These are phyloP conservation scores for Megathymus violae DNA, from an alignment of 1,140 invertebrate species.

Conservation along the genomic window DNA sequence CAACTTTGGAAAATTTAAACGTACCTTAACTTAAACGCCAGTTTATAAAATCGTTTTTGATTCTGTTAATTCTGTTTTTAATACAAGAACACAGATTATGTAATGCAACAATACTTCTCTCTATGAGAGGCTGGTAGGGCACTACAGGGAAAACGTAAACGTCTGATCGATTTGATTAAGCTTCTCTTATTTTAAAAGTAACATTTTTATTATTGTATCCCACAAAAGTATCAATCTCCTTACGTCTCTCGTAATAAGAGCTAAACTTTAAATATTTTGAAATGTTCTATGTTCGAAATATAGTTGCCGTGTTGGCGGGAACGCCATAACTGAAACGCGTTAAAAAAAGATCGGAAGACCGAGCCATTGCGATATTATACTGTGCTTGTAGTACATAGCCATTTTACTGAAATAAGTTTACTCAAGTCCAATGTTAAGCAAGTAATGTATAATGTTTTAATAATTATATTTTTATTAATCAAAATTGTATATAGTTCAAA, in stretches of 20 bases:
- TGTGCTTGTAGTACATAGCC: constrained; percentile 34
- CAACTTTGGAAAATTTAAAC: too few species aligned
- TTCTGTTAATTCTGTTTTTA: constrained; percentile 20
- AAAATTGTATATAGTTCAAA: too few species aligned
- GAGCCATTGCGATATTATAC: neutral
- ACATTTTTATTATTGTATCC: neutral
- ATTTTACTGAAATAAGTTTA: neutral
- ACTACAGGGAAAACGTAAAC: constrained; percentile 16
- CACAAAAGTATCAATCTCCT: neutral
- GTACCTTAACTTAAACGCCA: constrained; percentile 16
- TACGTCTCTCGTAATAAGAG: neutral
- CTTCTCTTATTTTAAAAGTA: constrained; percentile 15
- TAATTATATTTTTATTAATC: neutral
- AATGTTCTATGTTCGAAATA: neutral
- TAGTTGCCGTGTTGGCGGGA: constrained; percentile 16
- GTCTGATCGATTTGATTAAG: constrained; percentile 13
- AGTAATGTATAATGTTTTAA: constrained; percentile 41
- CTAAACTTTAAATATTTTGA: neutral
- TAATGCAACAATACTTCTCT: neutral
- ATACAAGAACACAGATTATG: constrained; percentile 5
- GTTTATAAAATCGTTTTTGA: too few species aligned
- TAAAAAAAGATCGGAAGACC: constrained; percentile 3
- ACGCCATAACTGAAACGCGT: constrained; percentile 11
- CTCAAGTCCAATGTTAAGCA: constrained; percentile 8
- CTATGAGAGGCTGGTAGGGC: constrained; percentile 1